Percentiles rank a stretch among this genome's conserved stretches.
Conservation (phyloP, 2,888 invertebrate genomes). For the Monoplex corrugatus region DNA sequence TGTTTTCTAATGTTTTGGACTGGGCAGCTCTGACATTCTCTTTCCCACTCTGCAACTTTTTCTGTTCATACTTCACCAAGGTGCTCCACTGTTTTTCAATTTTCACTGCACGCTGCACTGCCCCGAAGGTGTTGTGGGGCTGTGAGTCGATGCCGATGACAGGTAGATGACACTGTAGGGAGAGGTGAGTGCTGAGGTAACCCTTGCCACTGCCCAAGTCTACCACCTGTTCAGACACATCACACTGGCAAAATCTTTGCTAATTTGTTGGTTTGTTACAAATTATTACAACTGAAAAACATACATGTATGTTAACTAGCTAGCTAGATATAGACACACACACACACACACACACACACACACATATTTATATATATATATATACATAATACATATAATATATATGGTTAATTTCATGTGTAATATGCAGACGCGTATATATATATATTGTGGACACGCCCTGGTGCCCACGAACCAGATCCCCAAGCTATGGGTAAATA, state of each 20-base stretch:
- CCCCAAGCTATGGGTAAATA: too few relatives aligned
- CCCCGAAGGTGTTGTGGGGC: conserved; percentile 86
- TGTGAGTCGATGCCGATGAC: conserved; percentile 93
- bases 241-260: too few relatives aligned
- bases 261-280: too few relatives aligned
- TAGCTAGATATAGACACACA: not conserved
- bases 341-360: not conserved
- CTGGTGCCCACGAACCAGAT: too few relatives aligned
- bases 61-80: conserved; percentile 59
- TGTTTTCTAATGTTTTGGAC: conserved; percentile 9
- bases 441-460: too few relatives aligned
- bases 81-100: conserved; percentile 72
- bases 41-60: not conserved
- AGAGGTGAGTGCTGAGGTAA: conserved; percentile 89
- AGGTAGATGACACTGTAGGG: conserved; percentile 87
- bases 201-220: conserved; percentile 96
- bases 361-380: too few relatives aligned
- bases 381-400: too few relatives aligned
- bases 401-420: too few relatives aligned
- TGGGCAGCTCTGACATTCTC: not conserved
- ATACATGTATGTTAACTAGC: not conserved
- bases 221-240: conserved; percentile 83
- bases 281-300: not conserved
- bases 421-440: too few relatives aligned
- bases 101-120: conserved; percentile 82